Conservation (phyloP, 2,113 vertebrate species). For the Leucoraja erinaceus region DNA sequence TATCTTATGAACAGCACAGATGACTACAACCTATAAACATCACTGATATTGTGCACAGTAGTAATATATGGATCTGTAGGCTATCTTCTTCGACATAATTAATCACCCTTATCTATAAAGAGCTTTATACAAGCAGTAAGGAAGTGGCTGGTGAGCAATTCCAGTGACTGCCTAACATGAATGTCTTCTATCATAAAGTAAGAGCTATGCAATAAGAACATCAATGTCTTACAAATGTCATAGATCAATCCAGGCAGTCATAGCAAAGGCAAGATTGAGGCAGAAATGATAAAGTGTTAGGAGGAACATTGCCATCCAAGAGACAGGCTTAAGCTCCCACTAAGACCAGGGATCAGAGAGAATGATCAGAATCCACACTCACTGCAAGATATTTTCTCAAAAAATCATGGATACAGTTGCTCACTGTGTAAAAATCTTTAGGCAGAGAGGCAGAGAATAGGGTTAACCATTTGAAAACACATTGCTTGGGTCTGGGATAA, state of each 20-base stretch:
- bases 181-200: background rate
- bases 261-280: background rate
- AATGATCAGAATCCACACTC: background rate
- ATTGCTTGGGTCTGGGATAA: background rate
- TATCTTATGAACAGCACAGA: background rate
- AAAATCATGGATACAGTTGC: background rate
- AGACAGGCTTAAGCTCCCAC: background rate
- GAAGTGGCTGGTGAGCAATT: background rate
- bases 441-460: background rate
- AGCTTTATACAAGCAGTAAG: background rate
- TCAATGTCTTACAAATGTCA: background rate
- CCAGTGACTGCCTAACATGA: background rate
- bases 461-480: background rate
- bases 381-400: background rate
- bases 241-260: background rate
- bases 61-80: background rate
- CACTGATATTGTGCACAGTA: background rate
- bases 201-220: background rate
- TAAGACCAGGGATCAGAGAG: background rate
- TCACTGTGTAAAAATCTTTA: background rate
- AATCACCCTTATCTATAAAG: background rate
- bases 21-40: background rate
- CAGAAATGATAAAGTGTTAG: background rate
- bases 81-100: background rate
- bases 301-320: background rate